A percentile compares a stretch with the other conserved stretches of the same genome.
phyloP scores from a whole-genome alignment of 2,113 vertebrate species.

The Aplodontia rufa region DNA sequence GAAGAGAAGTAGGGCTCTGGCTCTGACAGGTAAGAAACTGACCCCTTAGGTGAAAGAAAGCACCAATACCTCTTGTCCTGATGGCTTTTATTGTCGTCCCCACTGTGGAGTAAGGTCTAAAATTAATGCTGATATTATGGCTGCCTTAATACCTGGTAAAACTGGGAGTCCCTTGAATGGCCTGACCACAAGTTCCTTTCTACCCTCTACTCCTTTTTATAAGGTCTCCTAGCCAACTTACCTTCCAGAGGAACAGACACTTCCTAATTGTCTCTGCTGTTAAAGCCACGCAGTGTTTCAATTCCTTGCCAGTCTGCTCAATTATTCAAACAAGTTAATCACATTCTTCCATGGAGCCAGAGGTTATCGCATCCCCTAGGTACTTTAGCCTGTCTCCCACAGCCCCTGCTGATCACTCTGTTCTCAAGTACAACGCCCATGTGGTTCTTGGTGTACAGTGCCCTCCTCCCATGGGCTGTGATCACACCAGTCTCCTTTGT shows the following conservation, averaged over 20 bases:
- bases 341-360: neutral
- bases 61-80: neutral
- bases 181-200: neutral
- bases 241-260: neutral
- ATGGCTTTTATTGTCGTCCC: neutral
- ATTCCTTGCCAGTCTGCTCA: neutral
- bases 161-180: neutral
- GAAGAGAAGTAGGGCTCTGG: neutral
- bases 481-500: neutral
- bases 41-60: neutral
- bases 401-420: neutral
- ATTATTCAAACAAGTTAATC: neutral
- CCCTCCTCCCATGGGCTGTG: neutral
- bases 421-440: neutral
- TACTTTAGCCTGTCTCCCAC: neutral
- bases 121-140: neutral
- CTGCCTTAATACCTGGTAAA: neutral
- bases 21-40: neutral
- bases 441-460: neutral
- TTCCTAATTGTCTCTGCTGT: neutral
- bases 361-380: neutral
- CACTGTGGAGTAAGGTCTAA: neutral
- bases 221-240: neutral
- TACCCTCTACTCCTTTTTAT: neutral
- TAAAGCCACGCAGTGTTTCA: neutral